phyloP scores from a whole-genome alignment of 1,140 invertebrate genomes.

The Samia ricini region DNA sequence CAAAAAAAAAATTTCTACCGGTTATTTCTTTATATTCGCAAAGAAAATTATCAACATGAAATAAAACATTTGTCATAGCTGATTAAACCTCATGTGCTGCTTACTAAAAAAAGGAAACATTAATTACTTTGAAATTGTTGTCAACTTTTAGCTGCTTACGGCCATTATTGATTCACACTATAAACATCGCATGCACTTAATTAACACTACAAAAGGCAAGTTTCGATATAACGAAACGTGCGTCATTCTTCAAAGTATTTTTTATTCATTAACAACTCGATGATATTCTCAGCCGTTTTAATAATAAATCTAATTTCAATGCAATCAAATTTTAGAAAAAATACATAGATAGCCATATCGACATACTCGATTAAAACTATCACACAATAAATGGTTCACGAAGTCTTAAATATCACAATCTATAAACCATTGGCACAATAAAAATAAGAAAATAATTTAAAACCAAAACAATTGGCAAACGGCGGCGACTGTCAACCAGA shows the following conservation, averaged over 20 bases:
- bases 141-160: not conserved
- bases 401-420: constrained; percentile 65
- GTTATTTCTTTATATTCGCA: not conserved
- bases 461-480: too few species aligned
- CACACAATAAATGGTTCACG: constrained; percentile 20
- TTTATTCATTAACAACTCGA: too few species aligned
- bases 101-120: not conserved
- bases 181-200: not conserved
- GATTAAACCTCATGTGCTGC: not conserved
- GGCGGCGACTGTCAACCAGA: too few species aligned
- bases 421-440: constrained; percentile 42
- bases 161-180: not conserved
- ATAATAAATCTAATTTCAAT: too few species aligned
- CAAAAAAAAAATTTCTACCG: not conserved
- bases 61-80: not conserved
- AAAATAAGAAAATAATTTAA: constrained; percentile 19
- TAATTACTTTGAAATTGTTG: not conserved
- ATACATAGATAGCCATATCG: constrained; percentile 33
- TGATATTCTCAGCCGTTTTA: too few species aligned
- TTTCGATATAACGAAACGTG: not conserved
- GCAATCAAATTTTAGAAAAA: constrained; percentile 42
- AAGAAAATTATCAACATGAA: not conserved
- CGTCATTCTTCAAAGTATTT: not conserved
- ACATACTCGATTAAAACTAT: constrained; percentile 29
- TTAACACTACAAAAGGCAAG: not conserved